Base-by-base conservation (phyloP, 2,888 invertebrate genomes). In the Noctua janthina region DNA sequence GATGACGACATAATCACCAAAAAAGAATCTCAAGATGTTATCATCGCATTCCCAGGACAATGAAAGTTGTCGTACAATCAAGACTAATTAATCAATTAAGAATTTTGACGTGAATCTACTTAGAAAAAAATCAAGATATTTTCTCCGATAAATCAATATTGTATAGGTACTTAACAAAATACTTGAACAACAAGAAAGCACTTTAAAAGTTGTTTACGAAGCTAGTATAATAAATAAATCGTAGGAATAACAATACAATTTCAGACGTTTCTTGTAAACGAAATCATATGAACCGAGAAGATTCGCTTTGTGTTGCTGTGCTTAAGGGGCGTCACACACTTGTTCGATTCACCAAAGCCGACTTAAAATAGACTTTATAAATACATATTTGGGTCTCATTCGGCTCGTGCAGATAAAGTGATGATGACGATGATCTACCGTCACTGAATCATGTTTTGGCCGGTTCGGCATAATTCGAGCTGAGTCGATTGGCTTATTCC, bases 211-310 rank as follows among this genome's bases (percentile, higher is more conserved):
- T 72, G 66, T 80, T 67, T 46, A 78, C 69, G 76, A 72, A 78
- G 62, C 54, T 78, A 74, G 67, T 78, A 66, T 68, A 74, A 85
- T 76, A 77, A 43, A 59, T 73, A 51, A 79, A 74, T 56, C 83
- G 39, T 72, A 66, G 51, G 87, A 83, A 83, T 86, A 78, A 83
- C 67, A 86, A 82, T 66, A 78, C 35, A 71, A 82, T 79, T 85
- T 82, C 49, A 72, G 79, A 79, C 49, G 66, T 74, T 68, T 54
- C 49, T 64, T 35, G 59, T 68, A 76, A 88, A 80, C 74, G 88
- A 88, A 85, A 85, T 82, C 73, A 73, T 68, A 75, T 76, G 56
- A 54, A 64, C 29, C 62, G 86, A 76, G 82, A 82, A 86, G 77
- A 79, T 86, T 82, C 88, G 72, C 83, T 43, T 69, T 49, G 70